A percentile compares a stretch with the other conserved stretches of the same genome.
phyloP scores from a whole-genome alignment of 2,888 invertebrate species.

The Esperia sulphurella region DNA sequence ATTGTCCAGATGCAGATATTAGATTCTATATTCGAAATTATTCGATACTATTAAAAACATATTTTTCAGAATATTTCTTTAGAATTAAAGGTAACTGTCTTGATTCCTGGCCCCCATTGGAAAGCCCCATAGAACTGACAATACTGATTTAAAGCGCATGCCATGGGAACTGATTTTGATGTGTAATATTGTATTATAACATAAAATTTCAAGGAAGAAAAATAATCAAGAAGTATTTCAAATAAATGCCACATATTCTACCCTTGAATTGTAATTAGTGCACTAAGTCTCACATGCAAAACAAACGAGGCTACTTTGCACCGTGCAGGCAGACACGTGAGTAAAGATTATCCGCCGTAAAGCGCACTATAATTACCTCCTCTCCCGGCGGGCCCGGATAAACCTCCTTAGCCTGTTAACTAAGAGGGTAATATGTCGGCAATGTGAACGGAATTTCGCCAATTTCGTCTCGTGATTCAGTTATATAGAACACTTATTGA shows the following conservation, averaged over 20 bases:
- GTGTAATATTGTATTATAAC: too few species aligned
- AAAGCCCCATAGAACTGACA: too few species aligned
- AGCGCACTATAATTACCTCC: conserved; percentile 35
- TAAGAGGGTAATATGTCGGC: conserved; percentile 39
- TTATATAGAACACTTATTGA: conserved; percentile 17
- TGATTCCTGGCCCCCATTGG: too few species aligned
- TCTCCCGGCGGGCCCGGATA: conserved; percentile 30
- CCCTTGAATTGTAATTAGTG: not conserved
- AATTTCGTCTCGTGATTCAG: conserved; percentile 28
- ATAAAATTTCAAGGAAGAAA: too few species aligned
- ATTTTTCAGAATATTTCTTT: too few species aligned
- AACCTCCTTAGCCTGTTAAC: conserved; percentile 36
- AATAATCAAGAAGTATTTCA: too few species aligned
- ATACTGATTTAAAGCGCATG: too few species aligned
- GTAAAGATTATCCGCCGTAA: conserved; percentile 31
- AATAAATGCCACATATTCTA: not conserved
- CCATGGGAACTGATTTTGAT: too few species aligned
- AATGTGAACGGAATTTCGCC: conserved; percentile 35
- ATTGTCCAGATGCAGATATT: too few species aligned
- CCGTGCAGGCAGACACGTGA: conserved; percentile 15
- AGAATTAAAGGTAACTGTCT: too few species aligned
- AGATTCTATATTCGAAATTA: too few species aligned
- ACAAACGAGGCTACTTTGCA: conserved; percentile 5
- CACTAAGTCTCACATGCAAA: not conserved
- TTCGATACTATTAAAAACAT: too few species aligned